These are phyloP conservation scores for Argyrosomus japonicus DNA, from an alignment of 2,113 vertebrate species.

Conservation along the genomic window DNA sequence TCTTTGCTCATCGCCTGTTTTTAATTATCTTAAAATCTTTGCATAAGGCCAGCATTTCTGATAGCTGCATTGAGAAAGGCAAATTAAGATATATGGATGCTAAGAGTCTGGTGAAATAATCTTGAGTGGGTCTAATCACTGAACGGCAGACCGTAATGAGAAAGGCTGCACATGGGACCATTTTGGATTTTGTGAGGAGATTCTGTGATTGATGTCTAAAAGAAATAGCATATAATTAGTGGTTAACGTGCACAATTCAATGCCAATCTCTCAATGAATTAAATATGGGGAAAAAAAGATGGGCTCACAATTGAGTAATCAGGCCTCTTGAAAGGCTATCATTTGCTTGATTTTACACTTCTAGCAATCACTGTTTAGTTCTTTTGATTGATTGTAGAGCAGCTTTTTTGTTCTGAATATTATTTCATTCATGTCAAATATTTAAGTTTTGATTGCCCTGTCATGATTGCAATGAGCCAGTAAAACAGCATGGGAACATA, in stretches of 20 bases:
- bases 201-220: conserved; percentile 62
- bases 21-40: neutral
- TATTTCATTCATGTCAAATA: conserved; percentile 24
- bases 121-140: conserved; percentile 16
- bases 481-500: conserved; percentile 4
- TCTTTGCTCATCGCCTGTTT: neutral
- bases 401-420: conserved; percentile 15
- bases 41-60: neutral
- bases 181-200: conserved; percentile 32
- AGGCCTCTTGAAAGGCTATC: conserved; percentile 56
- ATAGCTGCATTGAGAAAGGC: conserved; percentile 2
- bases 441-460: neutral
- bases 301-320: conserved; percentile 65
- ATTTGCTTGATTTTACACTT: conserved; percentile 69
- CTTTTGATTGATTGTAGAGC: conserved; percentile 15
- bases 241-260: conserved; percentile 42
- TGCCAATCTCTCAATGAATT: conserved; percentile 56
- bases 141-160: conserved; percentile 25
- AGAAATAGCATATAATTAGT: conserved; percentile 59
- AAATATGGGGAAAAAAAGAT: conserved; percentile 33
- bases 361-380: conserved; percentile 47
- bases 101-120: neutral
- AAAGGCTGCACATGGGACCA: conserved; percentile 28
- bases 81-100: neutral
- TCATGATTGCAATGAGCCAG: neutral